These are phyloP conservation scores for Enteromius afrohamiltoni DNA, from an alignment of 2,797 vertebrate species.

Conservation along the genomic window DNA sequence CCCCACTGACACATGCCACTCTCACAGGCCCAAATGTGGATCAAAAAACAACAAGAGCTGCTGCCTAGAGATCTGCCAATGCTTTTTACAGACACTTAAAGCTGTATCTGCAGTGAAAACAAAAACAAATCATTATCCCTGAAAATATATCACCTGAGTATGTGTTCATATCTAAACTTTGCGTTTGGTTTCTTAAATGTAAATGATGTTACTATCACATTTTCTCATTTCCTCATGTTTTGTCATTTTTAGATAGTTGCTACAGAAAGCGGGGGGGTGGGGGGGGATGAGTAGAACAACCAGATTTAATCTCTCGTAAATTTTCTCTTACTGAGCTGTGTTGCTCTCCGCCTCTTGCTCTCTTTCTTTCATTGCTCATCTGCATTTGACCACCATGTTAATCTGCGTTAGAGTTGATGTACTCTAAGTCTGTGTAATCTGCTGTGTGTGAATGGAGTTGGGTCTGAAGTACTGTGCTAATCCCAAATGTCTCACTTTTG, in stretches of 20 bases:
- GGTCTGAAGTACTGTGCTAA: constrained; percentile 41
- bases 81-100: neutral
- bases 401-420: constrained; percentile 50
- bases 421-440: constrained; percentile 40
- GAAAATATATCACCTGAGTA: neutral
- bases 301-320: constrained; percentile 31
- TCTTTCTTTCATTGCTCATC: constrained; percentile 66
- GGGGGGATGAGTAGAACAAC: neutral
- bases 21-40: constrained; percentile 42
- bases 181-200: constrained; percentile 5
- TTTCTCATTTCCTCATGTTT: neutral
- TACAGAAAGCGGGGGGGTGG: neutral
- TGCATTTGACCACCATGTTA: constrained; percentile 60
- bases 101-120: neutral
- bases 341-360: constrained; percentile 19
- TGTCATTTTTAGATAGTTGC: neutral
- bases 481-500: constrained; percentile 32
- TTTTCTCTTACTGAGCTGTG: constrained; percentile 23
- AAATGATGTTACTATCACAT: neutral
- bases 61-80: constrained; percentile 45
- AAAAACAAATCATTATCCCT: neutral
- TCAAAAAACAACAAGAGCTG: constrained; percentile 50
- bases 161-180: neutral
- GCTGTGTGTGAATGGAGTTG: constrained; percentile 29
- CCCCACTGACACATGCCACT: constrained; percentile 50